Evolutionary conservation across 1,140 invertebrate species (phyloP).

Genomic region (Mercenaria mercenaria): DNA sequence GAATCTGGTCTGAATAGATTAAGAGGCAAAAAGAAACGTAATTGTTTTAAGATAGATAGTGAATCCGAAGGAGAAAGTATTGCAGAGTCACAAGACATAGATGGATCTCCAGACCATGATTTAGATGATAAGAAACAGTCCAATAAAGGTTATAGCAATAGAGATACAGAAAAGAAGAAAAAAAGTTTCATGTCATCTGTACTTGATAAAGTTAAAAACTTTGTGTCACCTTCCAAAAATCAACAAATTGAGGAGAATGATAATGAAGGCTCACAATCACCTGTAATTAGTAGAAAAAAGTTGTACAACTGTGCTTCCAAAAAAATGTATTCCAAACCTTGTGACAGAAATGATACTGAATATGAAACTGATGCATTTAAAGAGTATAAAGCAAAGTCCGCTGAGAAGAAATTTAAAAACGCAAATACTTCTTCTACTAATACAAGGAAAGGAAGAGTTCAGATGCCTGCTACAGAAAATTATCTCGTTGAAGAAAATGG

Average conservation of each 20-base stretch:
- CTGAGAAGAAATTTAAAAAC: background rate
- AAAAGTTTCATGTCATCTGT: background rate
- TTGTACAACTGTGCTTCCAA: background rate
- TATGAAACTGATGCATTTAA: constrained; percentile 12
- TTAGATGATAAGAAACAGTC: background rate
- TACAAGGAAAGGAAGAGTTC: background rate
- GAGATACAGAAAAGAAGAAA: background rate
- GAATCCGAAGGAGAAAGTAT: constrained; percentile 31
- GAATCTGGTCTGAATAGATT: background rate
- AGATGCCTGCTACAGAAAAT: background rate
- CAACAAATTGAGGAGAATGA: background rate
- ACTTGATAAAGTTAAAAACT: background rate
- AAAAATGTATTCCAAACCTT: background rate
- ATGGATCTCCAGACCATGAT: background rate
- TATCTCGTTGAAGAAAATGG: background rate
- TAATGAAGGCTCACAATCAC: constrained; percentile 39
- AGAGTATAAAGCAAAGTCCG: background rate
- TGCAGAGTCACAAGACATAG: constrained; percentile 38
- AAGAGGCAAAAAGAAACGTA: constrained; percentile 2
- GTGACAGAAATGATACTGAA: background rate
- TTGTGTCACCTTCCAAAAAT: background rate
- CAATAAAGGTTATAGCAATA: background rate
- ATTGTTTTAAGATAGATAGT: constrained; percentile 42
- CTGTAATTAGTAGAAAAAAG: constrained; percentile 17
- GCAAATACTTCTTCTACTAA: background rate